Evolutionary conservation across 2,113 vertebrate species (phyloP).

Genomic region (Puntigrus tetrazona): DNA sequence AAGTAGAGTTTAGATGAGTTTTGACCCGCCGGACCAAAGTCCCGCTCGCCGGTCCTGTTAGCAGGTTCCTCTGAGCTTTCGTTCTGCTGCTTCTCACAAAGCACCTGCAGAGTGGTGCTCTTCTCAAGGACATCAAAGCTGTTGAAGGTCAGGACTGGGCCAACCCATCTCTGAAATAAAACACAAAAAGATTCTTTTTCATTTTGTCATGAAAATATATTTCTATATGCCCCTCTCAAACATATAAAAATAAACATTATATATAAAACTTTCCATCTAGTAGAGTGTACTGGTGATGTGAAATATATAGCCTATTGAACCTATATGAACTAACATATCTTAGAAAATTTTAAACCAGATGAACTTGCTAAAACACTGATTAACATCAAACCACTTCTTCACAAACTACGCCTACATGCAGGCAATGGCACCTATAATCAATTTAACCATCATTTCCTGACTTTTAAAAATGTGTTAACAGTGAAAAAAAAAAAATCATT

Average conservation of each 20-base stretch:
- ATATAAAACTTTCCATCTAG: not conserved
- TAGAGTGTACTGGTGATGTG: too few species aligned
- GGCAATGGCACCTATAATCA: not conserved
- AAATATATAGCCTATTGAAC: too few species aligned
- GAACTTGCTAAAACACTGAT: not conserved
- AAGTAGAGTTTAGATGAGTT: conserved; percentile 50
- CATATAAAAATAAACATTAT: not conserved
- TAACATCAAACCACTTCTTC: not conserved
- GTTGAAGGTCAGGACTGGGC: conserved; percentile 64
- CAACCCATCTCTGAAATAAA: conserved; percentile 75
- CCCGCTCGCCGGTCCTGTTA: conserved; percentile 37
- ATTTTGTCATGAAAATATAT: not conserved
- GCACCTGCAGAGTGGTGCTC: conserved; percentile 56
- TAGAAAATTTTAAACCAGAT: not conserved
- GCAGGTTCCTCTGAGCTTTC: conserved; percentile 33
- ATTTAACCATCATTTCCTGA: not conserved
- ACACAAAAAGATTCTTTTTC: not conserved
- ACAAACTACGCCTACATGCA: not conserved
- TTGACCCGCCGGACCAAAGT: conserved; percentile 7
- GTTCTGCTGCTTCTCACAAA: conserved; percentile 45
- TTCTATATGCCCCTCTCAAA: not conserved
- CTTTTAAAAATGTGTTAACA: not conserved
- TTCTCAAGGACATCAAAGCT: conserved; percentile 66
- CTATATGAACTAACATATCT: too few species aligned
- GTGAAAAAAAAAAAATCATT: not conserved